Evolutionary conservation across 1,140 invertebrate genomes (phyloP), one percentile per base, ranked within the genome.

Genomic region (Hylyphantes graminicola): DNA sequence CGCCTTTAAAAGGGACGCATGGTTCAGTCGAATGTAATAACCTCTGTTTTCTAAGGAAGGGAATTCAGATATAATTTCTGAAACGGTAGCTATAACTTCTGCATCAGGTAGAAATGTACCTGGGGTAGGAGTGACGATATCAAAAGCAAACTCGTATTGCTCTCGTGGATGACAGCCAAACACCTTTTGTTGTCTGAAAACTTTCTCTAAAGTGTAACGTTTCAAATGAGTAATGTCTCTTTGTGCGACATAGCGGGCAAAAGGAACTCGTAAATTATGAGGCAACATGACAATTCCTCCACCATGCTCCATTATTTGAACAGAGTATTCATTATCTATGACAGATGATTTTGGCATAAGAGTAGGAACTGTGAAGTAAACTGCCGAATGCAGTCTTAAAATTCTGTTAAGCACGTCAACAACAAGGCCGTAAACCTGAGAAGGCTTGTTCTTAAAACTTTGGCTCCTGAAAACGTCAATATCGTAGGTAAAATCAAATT

Each of bases 81-180:
- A 93, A 0, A 94, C 92, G 48, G 96, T 91, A 11, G 92, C 92
- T n/a, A 97, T 90, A 0, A 97, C 88, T 89, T 98, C 96, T 4
- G 95, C 95, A 90, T 98, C 96, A 15, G 94, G 92, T 88, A 97
- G 91, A 10, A 94, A 90, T 86, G 93, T 73, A 74, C 73, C 51
- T 13, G 68, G 90, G 67, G 90, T 92, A 4, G 95, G 92, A 19
- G 93, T 94, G 12, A 98, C 94, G 85, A 98, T 96, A 89, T 99
- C 97, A 90, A 98, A 98, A 5, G 95, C 95, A 90, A 95, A 97
- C 90, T 98, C 96, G 82, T 94, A 94, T 8, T 95, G 91, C 90
- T 98, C 96, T 86, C 93, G 92, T 0, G 97, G 97, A 91, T 97
- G 95, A 87, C 95, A 94, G 10, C 95, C 95, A 87, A 93, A 92